phyloP scores from a whole-genome alignment of 2,888 invertebrate species.

The Yponomeuta sedellus region DNA sequence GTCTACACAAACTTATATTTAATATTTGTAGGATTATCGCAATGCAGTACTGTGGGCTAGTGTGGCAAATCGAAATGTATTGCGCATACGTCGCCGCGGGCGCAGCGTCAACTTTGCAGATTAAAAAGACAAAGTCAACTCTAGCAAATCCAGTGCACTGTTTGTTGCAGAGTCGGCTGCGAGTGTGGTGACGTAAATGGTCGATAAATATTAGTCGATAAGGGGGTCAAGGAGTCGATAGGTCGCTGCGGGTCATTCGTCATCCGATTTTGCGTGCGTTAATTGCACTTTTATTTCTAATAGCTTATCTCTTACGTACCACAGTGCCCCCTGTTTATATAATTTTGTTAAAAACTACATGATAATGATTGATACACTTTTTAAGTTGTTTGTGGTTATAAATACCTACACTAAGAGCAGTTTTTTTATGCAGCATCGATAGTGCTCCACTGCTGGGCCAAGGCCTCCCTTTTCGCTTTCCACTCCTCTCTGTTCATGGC shows the following conservation, averaged over 20 bases:
- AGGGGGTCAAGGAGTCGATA: not conserved
- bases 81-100: too few relatives aligned
- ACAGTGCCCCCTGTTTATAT: not conserved
- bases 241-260: not conserved
- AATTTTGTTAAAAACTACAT: not conserved
- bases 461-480: too few relatives aligned
- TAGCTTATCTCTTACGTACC: not conserved
- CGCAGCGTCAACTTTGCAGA: too few relatives aligned
- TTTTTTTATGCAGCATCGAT: too few relatives aligned
- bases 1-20: too few relatives aligned
- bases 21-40: too few relatives aligned
- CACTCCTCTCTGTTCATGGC: too few relatives aligned
- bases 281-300: not conserved
- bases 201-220: slow-evolving; percentile 3
- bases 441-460: too few relatives aligned
- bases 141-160: not conserved
- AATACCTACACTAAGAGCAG: too few relatives aligned
- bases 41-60: too few relatives aligned
- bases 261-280: not conserved
- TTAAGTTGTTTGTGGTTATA: not conserved
- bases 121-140: too few relatives aligned
- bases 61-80: too few relatives aligned
- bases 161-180: not conserved
- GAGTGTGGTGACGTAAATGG: slow-evolving; percentile 8
- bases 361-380: not conserved